Evolutionary conservation across 2,113 vertebrate species (phyloP), one percentile per base, ranked within the genome.

Genomic region (Callopanchax toddi): DNA sequence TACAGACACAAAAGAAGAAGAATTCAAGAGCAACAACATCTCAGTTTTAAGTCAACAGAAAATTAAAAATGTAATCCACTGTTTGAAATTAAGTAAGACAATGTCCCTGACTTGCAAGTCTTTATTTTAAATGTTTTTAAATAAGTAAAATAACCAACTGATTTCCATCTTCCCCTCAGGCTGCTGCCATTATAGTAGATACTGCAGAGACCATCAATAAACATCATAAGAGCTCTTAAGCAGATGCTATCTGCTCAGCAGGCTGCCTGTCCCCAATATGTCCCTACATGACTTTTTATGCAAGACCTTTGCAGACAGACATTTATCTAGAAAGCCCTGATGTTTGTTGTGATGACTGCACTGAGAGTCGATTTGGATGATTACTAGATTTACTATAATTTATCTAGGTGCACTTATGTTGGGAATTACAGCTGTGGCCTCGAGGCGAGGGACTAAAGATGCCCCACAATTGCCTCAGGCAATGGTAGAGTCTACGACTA

Each of bases 201-300:
- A 34, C 15, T 34, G 44, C 53, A 37, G 68, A 63, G 40, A 25
- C 36, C 37, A 29, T 29, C 69, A 70, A 58, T 69, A 67, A 68
- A 71, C 56, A 59, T 48, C 65, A 79, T 63, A 66, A 23, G 46
- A 42, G 32, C 26, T 45, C 11, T 45, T 60, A 72, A 82, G 49
- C 65, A 82, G 82, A 82, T 71, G 64, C 9, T 72, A 66, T 79
- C 42, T 17, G 40, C 34, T 39, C 25, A 32, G 16, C 39, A 22
- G 22, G 56, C 34, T 17, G 52, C 44, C 48, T 51, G 40, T 25
- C 22, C 54, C 39, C 32, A n/a, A n/a, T n/a, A n/a, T 0, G 51
- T 56, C 52, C n/a, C 23, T 25, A 21, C 48, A 59, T 53, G 34
- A 44, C 22, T 57, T n/a, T 26, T 61, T 52, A 17, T 34, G 49